Evolutionary conservation across 2,888 invertebrate species (phyloP), one percentile per base, ranked within the genome.

Genomic region (Petrophora chlorosata): DNA sequence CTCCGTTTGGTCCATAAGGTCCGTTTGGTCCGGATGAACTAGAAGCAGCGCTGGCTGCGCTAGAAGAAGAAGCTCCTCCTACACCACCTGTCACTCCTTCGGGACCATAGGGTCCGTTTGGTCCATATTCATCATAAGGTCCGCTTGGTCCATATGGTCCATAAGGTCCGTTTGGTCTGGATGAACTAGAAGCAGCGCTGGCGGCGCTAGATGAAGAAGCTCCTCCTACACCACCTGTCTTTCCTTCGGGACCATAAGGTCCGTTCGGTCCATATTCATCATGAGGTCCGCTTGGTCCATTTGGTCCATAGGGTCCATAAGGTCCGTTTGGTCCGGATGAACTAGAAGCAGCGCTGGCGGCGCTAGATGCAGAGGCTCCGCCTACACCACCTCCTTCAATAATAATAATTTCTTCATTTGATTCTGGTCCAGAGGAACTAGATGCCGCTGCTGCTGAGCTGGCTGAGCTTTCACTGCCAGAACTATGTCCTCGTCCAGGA

Each of bases 371-470:
- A 10, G 10, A 2, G 2, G 25, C 8, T 8, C 22, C 1, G 5
- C 17, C 19, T 10, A 29, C 33, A 26, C 23, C 10, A 4, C 4
- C 8, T 10, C n/a, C 25, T 25, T 25, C n/a, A 28, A 19, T 17
- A 54, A 5, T 39, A 15, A 28, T n/a, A n/a, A n/a, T n/a, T n/a
- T n/a, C n/a, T n/a, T n/a, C n/a, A n/a, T n/a, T n/a, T n/a, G n/a
- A n/a, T n/a, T n/a, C n/a, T n/a, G n/a, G n/a, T n/a, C n/a, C n/a
- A n/a, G n/a, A n/a, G n/a, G n/a, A n/a, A n/a, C n/a, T n/a, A 10
- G 45, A 25, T 9, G 47, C 41, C 8, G 52, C n/a, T 7, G 56
- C 40, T 4, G 58, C 56, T n/a, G 60, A 49, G 9, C 56, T 40
- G n/a, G 50, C 32, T 29, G 28, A 28, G 1, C 28, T 28, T 13